phyloP scores from a whole-genome alignment of 2,888 invertebrate genomes.

The Metopia argyrocephala region DNA sequence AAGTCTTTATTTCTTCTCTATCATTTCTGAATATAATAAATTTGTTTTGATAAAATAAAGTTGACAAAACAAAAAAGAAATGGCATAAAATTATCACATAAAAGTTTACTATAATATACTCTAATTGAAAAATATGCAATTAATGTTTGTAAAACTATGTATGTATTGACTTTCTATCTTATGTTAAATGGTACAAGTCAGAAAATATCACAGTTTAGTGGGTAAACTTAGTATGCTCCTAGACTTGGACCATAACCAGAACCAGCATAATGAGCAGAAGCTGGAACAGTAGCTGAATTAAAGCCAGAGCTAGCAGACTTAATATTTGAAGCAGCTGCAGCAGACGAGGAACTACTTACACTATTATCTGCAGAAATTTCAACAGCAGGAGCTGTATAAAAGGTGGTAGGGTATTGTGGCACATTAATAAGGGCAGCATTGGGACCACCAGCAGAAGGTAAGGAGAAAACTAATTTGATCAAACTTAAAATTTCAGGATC shows the following conservation, averaged over 20 bases:
- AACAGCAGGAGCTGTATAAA: slow-evolving; percentile 65
- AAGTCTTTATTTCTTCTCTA: too few species aligned
- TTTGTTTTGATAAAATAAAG: too few species aligned
- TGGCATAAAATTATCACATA: too few species aligned
- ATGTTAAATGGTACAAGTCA: too few species aligned
- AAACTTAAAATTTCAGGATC: slow-evolving; percentile 37
- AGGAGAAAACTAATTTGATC: slow-evolving; percentile 29
- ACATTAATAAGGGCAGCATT: slow-evolving; percentile 32
- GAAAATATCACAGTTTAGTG: slow-evolving; percentile 43
- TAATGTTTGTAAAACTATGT: too few species aligned
- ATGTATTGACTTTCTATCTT: too few species aligned
- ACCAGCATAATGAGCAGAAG: not conserved
- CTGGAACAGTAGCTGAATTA: slow-evolving; percentile 1
- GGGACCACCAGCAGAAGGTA: slow-evolving; percentile 47
- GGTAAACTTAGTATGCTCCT: too few species aligned
- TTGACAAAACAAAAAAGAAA: too few species aligned
- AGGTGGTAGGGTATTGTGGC: slow-evolving; percentile 62
- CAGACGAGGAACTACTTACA: slow-evolving; percentile 67
- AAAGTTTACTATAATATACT: too few species aligned
- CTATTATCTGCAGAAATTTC: slow-evolving; percentile 44
- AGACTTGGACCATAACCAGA: slow-evolving; percentile 1
- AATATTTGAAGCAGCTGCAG: slow-evolving; percentile 71
- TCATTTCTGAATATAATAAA: too few species aligned
- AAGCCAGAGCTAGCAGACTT: slow-evolving; percentile 37
- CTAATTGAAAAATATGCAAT: too few species aligned